Conservation (phyloP, 2,797 vertebrate species). For the Danionella dracula region DNA sequence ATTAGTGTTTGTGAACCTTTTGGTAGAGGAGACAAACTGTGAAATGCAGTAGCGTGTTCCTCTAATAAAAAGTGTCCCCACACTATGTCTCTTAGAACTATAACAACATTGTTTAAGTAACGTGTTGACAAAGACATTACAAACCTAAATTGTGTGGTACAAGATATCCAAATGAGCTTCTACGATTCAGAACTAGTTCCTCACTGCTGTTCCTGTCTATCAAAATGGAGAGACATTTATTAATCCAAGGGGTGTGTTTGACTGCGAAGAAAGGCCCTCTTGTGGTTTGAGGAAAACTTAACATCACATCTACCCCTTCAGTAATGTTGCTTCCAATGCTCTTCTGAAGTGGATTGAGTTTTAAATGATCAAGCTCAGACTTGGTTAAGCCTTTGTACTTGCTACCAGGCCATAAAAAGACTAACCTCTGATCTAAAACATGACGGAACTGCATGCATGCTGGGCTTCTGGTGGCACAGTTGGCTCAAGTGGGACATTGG, state of each 20-base stretch:
- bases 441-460: slow-evolving; percentile 10
- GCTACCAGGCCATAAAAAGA: slow-evolving; percentile 36
- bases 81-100: slow-evolving; percentile 20
- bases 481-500: slow-evolving; percentile 21
- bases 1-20: slow-evolving; percentile 24
- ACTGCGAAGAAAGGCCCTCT: neutral
- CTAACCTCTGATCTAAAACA: slow-evolving; percentile 32
- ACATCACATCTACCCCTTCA: neutral
- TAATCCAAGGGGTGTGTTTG: neutral
- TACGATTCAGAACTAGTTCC: slow-evolving; percentile 31
- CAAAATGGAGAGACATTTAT: slow-evolving; percentile 39
- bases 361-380: slow-evolving; percentile 6
- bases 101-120: slow-evolving; percentile 39
- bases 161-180: slow-evolving; percentile 44
- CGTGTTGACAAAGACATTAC: slow-evolving; percentile 38
- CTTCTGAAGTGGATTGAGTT: slow-evolving; percentile 18
- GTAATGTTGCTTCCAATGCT: neutral
- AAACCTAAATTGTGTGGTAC: slow-evolving; percentile 40
- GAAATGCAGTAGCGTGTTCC: neutral
- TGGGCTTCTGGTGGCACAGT: slow-evolving; percentile 31
- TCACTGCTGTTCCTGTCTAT: slow-evolving; percentile 56
- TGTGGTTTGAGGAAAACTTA: slow-evolving; percentile 4
- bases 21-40: neutral
- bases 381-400: slow-evolving; percentile 17
- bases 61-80: neutral